A percentile compares a stretch with the other conserved stretches of the same genome.
These are phyloP conservation scores for Pachyramphus minor DNA, from an alignment of 2,113 vertebrate genomes.

Conservation along the genomic window DNA sequence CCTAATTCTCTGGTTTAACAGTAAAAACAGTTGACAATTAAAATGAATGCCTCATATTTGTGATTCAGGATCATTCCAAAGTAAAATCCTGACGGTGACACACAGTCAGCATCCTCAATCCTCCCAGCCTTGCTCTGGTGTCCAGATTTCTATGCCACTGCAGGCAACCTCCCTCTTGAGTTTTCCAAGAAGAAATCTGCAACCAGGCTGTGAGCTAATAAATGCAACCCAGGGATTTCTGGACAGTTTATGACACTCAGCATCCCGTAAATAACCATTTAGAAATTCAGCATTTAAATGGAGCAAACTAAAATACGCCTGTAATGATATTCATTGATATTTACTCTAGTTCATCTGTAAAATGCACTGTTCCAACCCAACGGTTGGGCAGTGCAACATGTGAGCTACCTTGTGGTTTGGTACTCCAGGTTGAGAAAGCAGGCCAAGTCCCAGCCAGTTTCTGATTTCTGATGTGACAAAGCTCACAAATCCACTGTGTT, in stretches of 20 bases:
- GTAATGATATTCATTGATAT: background rate
- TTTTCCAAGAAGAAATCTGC: background rate
- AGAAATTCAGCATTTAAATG: background rate
- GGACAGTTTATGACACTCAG: background rate
- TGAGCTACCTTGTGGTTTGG: background rate
- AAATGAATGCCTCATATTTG: background rate
- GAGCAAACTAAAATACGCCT: background rate
- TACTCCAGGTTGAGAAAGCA: background rate
- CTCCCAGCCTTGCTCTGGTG: background rate
- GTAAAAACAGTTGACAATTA: background rate
- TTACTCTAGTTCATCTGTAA: background rate
- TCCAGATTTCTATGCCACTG: background rate
- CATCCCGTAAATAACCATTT: background rate
- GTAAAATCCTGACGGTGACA: background rate
- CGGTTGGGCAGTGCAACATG: accelerated
- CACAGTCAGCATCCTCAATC: background rate
- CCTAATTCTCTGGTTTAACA: background rate
- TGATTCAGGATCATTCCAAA: background rate
- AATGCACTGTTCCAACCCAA: background rate
- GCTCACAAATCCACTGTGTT: background rate
- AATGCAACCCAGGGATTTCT: background rate
- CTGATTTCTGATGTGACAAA: background rate
- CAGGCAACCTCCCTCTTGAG: background rate
- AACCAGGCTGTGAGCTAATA: background rate
- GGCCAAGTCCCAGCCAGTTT: background rate